Conservation (phyloP, 2,113 vertebrate species). For the Anser cygnoides region DNA sequence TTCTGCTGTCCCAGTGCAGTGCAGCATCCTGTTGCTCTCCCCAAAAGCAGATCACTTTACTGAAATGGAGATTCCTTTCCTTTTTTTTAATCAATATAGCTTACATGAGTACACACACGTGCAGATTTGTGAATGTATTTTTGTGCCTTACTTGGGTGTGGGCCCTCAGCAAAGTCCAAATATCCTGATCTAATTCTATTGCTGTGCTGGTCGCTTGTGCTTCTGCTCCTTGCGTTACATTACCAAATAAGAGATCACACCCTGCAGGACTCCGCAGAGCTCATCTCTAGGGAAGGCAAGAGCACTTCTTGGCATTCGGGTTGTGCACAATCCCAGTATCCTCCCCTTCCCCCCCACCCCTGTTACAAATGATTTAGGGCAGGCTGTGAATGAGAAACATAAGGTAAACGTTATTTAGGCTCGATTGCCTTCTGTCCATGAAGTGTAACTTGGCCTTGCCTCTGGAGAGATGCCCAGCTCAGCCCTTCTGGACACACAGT, state of each 20-base stretch:
- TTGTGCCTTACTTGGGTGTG: constrained; percentile 50
- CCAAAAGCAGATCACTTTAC: neutral
- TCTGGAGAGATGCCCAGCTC: constrained; percentile 40
- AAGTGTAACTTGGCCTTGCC: neutral
- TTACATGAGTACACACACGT: neutral
- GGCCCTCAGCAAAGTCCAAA: constrained; percentile 35
- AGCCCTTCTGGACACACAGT: constrained; percentile 16
- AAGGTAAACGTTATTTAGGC: constrained; percentile 45
- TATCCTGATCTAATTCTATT: constrained; percentile 49
- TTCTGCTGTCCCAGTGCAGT: neutral
- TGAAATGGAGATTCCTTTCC: neutral
- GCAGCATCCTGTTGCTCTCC: neutral
- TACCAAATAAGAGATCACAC: constrained; percentile 53
- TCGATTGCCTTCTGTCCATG: constrained; percentile 13
- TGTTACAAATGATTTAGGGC: constrained; percentile 48
- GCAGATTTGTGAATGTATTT: constrained; percentile 25
- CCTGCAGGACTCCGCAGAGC: neutral
- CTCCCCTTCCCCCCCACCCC: fast-evolving
- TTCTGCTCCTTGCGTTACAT: constrained; percentile 46
- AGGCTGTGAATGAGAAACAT: constrained; percentile 59
- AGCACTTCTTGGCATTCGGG: neutral
- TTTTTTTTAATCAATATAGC: neutral
- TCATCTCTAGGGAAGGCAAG: constrained; percentile 38
- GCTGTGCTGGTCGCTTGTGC: constrained; percentile 11
- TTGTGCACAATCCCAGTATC: neutral